A percentile compares a stretch with the other conserved stretches of the same genome.
These are phyloP conservation scores for Cartodere bifasciata DNA, from an alignment of 2,888 invertebrate species.

Conservation along the genomic window DNA sequence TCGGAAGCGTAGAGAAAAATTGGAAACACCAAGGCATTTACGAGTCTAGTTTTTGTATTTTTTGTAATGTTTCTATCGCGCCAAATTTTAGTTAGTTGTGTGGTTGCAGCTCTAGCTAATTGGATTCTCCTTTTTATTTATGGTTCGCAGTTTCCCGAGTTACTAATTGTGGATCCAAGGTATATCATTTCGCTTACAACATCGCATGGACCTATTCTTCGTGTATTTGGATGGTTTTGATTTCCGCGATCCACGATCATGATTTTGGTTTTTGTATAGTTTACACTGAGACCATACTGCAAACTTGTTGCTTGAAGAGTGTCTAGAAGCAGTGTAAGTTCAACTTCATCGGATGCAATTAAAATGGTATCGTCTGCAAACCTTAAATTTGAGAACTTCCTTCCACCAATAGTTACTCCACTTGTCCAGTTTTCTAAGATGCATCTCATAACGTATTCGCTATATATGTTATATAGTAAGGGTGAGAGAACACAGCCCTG, in stretches of 20 bases:
- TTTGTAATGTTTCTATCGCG: slow-evolving; percentile 1
- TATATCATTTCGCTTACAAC: slow-evolving; percentile 2
- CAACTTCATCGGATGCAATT: slow-evolving; percentile 8
- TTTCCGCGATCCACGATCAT: slow-evolving; percentile 4
- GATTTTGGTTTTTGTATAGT: slow-evolving; percentile 3
- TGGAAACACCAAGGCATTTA: slow-evolving; percentile 6
- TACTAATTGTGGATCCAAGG: slow-evolving; percentile 3
- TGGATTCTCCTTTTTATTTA: slow-evolving; percentile 2
- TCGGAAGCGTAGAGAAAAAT: slow-evolving; percentile 6
- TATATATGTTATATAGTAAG: slow-evolving; percentile 6
- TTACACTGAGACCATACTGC: slow-evolving; percentile 9
- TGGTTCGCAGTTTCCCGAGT: slow-evolving; percentile 3
- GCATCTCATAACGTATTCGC: slow-evolving; percentile 8
- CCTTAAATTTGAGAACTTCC: slow-evolving; percentile 7
- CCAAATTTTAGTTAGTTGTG: too few species aligned
- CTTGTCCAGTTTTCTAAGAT: slow-evolving; percentile 6
- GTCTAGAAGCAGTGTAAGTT: too few species aligned
- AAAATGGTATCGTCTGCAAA: slow-evolving; percentile 8
- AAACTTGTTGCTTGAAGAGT: slow-evolving; percentile 4
- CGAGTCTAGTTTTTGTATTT: slow-evolving; percentile 2
- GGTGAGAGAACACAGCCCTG: slow-evolving; percentile 6
- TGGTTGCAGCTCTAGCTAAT: slow-evolving; percentile 2
- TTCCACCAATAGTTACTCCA: slow-evolving; percentile 7
- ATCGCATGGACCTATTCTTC: not conserved
- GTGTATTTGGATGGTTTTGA: too few species aligned